These are phyloP conservation scores for Phengaris arion DNA, from an alignment of 2,888 invertebrate species.

Conservation along the genomic window DNA sequence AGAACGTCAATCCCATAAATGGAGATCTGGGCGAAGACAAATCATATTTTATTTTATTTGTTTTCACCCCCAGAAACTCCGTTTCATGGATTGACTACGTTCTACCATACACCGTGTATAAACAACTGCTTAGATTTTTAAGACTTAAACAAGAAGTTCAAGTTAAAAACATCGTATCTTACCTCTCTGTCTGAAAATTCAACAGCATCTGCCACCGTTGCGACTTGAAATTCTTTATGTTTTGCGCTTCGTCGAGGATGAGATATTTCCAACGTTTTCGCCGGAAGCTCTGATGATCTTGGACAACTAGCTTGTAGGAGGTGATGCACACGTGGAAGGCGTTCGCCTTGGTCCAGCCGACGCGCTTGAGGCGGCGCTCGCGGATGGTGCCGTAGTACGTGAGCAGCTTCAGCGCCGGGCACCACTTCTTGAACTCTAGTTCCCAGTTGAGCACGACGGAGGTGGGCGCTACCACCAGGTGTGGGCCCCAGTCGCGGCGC, in stretches of 20 bases:
- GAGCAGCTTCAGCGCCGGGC: conserved; percentile 98
- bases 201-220: conserved; percentile 98
- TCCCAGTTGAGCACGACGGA: conserved; percentile 99
- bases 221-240: conserved; percentile 99
- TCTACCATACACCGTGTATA: too few relatives aligned
- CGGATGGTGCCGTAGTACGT: conserved; percentile 98
- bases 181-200: conserved; percentile 95
- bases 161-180: conserved; percentile 43
- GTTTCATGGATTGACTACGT: too few relatives aligned
- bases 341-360: conserved; percentile 99
- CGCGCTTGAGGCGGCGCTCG: conserved; percentile 93
- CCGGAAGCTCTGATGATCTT: conserved; percentile 98
- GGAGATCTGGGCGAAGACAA: too few relatives aligned
- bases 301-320: conserved; percentile 98
- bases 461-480: conserved; percentile 98
- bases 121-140: too few relatives aligned
- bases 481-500: conserved; percentile 97
- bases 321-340: conserved; percentile 99
- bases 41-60: too few relatives aligned
- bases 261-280: conserved; percentile 99
- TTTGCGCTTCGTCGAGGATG: conserved; percentile 98
- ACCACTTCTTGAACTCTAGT: conserved; percentile 99
- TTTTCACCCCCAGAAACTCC: too few relatives aligned
- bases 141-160: not conserved
- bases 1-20: too few relatives aligned